These are phyloP conservation scores for Pterocles gutturalis DNA, from an alignment of 2,113 vertebrate species.

Conservation along the genomic window DNA sequence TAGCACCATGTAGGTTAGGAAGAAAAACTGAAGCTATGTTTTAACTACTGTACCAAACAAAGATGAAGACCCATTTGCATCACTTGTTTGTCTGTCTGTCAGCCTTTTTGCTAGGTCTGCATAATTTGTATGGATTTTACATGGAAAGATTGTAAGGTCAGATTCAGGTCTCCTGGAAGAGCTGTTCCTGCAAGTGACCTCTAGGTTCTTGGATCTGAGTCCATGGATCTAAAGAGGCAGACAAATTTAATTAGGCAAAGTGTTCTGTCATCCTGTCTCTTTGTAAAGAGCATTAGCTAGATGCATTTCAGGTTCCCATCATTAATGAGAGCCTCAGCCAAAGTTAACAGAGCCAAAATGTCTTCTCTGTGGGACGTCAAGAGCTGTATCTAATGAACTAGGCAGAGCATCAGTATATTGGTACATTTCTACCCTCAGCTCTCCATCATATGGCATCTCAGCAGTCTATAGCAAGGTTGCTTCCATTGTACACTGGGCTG, in stretches of 20 bases:
- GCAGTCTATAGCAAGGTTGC: not conserved
- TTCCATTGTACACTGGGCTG: not conserved
- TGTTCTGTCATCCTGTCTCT: not conserved
- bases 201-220: not conserved
- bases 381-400: not conserved
- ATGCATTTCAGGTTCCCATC: not conserved
- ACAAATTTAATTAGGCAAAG: not conserved
- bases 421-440: not conserved
- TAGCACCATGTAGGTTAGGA: not conserved
- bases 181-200: not conserved
- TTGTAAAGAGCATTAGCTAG: not conserved
- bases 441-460: not conserved
- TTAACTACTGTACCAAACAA: not conserved
- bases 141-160: not conserved
- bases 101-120: not conserved
- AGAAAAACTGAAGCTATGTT: not conserved
- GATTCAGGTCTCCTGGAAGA: not conserved
- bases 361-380: not conserved
- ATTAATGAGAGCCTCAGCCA: not conserved
- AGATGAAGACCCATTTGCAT: not conserved
- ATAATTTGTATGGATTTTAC: not conserved
- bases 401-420: not conserved
- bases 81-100: not conserved
- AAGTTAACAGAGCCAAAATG: not conserved
- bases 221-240: not conserved